Evolutionary conservation across 2,113 vertebrate species (phyloP), one percentile per base, ranked within the genome.

Genomic region (Procavia capensis): DNA sequence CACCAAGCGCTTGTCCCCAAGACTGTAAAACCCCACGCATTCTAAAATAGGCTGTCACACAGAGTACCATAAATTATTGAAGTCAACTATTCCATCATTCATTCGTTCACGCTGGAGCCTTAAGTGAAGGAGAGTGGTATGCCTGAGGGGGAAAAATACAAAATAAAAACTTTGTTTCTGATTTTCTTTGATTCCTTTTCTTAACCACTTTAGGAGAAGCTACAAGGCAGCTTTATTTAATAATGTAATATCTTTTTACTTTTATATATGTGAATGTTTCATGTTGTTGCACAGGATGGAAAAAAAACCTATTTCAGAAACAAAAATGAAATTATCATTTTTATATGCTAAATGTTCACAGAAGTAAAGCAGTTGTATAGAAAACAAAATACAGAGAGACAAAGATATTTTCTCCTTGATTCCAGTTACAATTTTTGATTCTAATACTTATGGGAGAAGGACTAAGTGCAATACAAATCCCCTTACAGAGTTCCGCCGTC

Each of bases 31-130:
- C 90, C 97, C 97, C 97, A 95, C 98, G 97, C 95, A 97, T 94
- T 97, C 97, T 98, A 97, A 98, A 96, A 97, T 96, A 98, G 96
- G 89, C 95, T 98, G 97, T 98, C 97, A 98, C 93, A 97, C 90
- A 96, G 95, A 98, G 97, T 80, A 94, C 90, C 95, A 98, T 98
- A 98, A 98, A 98, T 98, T 97, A 97, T 74, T 93, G 93, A 96
- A 96, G 96, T 97, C 98, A 98, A 98, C 97, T 87, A 96, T 95
- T 96, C 95, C 93, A 97, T 98, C 97, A 97, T 92, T 98, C 97
- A 95, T 94, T 97, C 96, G 72, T 91, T 98, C 97, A 94, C 92
- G 90, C 81, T 19, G 3, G 31, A 25, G 91, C 94, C 96, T 95
- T 97, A 95, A 80, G 47, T 97, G 88, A 88, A 95, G 72, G 95